Evolutionary conservation across 2,888 invertebrate genomes (phyloP).

Genomic region (Drosophila parthenogenetica): DNA sequence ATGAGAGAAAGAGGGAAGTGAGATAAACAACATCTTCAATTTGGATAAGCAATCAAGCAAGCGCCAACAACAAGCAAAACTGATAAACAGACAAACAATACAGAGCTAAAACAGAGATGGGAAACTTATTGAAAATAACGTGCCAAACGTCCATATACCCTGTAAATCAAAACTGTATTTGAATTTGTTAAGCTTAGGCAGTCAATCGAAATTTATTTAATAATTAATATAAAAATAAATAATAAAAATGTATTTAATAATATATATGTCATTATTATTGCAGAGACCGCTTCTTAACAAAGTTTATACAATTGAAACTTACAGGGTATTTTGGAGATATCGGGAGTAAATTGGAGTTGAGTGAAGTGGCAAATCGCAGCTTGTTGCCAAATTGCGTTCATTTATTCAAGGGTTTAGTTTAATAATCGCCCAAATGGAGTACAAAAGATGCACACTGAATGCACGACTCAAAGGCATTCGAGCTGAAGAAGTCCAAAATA

Average conservation of each 20-base stretch:
- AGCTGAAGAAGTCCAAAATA: constrained; percentile 7
- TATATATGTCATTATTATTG: no score
- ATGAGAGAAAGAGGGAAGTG: neutral
- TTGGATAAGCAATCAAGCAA: constrained; percentile 38
- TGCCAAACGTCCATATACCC: neutral
- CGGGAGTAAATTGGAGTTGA: neutral
- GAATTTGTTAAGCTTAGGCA: neutral
- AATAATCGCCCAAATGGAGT: constrained; percentile 1
- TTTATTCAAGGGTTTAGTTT: constrained; percentile 19
- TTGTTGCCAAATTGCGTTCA: constrained; percentile 9
- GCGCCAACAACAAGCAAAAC: constrained; percentile 14
- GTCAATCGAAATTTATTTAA: no score
- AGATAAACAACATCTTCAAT: constrained; percentile 16
- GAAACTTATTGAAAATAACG: neutral
- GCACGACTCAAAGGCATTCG: constrained; percentile 3
- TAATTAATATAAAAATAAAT: no score
- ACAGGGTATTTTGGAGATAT: neutral
- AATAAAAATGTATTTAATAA: no score
- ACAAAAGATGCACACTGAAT: constrained; percentile 13
- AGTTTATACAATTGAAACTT: neutral
- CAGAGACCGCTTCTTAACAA: no score
- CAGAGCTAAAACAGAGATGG: neutral
- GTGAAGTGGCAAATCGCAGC: constrained; percentile 1
- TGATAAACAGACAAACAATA: neutral
- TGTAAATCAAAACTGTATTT: neutral